These are phyloP conservation scores for Fragum sueziense DNA, from an alignment of 2,888 invertebrate species.

Conservation along the genomic window DNA sequence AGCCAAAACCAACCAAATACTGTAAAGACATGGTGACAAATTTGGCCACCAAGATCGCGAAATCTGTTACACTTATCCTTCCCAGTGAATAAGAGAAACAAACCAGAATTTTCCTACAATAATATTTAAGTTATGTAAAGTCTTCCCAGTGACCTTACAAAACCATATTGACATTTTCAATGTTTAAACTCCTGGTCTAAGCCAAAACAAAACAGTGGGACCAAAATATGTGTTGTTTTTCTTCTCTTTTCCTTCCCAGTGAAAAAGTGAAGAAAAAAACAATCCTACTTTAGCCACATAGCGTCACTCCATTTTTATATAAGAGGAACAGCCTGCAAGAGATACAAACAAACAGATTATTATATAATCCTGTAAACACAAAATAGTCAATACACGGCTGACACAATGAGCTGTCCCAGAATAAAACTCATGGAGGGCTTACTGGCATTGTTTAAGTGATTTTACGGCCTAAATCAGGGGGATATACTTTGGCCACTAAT, in stretches of 20 bases:
- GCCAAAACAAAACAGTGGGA: conserved; percentile 44
- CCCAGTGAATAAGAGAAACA: conserved; percentile 65
- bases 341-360: conserved; percentile 36
- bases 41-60: conserved; percentile 23
- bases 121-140: conserved; percentile 44
- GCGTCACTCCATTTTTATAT: conserved; percentile 59
- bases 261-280: conserved; percentile 59
- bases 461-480: background rate
- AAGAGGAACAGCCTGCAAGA: conserved; percentile 44
- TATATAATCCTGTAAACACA: conserved; percentile 47
- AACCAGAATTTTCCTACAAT: conserved; percentile 36
- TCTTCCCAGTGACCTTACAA: conserved; percentile 61
- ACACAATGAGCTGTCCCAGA: conserved; percentile 65
- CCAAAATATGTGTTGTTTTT: conserved; percentile 43
- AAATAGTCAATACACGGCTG: conserved; percentile 46
- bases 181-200: conserved; percentile 46
- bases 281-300: conserved; percentile 51
- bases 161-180: conserved; percentile 44
- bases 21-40: conserved; percentile 21
- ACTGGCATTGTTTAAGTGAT: conserved; percentile 57
- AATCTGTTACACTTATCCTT: conserved; percentile 61
- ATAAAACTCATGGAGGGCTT: conserved; percentile 66
- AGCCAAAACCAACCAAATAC: conserved; percentile 46
- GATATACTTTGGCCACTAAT: conserved; percentile 43
- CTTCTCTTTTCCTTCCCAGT: conserved; percentile 63